Conservation (phyloP, 2,113 vertebrate species). For the Clarias macrocephalus region DNA sequence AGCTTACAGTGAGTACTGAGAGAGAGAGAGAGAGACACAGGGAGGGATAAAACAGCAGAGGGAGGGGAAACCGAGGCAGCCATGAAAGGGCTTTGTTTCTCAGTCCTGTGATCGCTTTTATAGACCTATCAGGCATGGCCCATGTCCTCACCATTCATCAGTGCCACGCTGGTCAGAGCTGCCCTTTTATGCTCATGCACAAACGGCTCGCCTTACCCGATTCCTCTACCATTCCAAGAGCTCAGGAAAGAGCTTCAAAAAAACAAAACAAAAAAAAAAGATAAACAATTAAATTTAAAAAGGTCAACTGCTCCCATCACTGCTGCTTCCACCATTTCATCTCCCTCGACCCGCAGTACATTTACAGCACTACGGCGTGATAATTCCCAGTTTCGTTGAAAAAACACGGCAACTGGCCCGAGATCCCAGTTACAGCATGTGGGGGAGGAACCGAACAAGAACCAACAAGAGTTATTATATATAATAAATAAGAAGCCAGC, state of each 20-base stretch:
- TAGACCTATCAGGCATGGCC: slow-evolving; percentile 45
- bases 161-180: slow-evolving; percentile 27
- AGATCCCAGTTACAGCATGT: neutral
- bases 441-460: neutral
- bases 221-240: neutral
- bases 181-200: slow-evolving; percentile 39
- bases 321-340: neutral
- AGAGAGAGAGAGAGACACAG: slow-evolving; percentile 23
- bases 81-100: slow-evolving; percentile 60
- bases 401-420: neutral
- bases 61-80: slow-evolving; percentile 39
- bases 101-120: slow-evolving; percentile 44
- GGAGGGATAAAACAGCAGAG: slow-evolving; percentile 22
- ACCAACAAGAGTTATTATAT: no score
- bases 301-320: neutral
- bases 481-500: slow-evolving; percentile 11
- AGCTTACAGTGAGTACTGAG: slow-evolving; percentile 22
- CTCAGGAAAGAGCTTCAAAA: no score
- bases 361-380: neutral
- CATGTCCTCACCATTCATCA: slow-evolving; percentile 44
- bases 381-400: neutral
- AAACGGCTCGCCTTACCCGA: slow-evolving; percentile 1
- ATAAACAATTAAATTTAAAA: neutral
- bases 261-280: no score
- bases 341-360: neutral